Conservation (phyloP, 2,113 vertebrate genomes). For the Lagopus muta region DNA sequence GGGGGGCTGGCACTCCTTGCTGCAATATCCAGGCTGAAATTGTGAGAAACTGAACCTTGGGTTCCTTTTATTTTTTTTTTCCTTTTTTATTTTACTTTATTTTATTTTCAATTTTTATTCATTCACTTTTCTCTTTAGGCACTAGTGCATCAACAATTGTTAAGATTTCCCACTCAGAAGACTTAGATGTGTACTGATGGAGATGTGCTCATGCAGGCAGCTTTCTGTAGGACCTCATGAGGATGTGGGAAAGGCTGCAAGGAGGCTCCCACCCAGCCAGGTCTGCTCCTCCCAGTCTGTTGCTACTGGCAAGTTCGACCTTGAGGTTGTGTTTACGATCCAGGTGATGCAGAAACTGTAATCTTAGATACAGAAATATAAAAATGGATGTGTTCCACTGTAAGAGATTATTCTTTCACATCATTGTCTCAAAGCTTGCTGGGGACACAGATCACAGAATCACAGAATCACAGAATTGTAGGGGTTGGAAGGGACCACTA, state of each 20-base stretch:
- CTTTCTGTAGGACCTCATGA: neutral
- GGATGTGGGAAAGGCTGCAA: neutral
- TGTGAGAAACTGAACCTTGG: constrained; percentile 45
- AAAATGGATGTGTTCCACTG: neutral
- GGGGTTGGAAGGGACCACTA: no score
- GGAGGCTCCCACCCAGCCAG: neutral
- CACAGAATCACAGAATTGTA: no score
- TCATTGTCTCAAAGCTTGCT: no score
- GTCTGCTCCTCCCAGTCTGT: neutral
- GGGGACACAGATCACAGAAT: no score
- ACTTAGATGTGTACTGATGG: neutral
- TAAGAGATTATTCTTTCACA: no score
- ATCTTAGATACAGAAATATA: neutral
- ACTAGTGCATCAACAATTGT: neutral
- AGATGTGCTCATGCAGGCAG: neutral
- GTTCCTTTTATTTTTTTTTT: rapidly evolving
- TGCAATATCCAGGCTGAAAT: constrained; percentile 63
- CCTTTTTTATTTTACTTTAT: rapidly evolving
- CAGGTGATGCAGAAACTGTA: neutral
- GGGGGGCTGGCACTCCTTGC: constrained; percentile 44
- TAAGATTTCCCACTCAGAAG: neutral
- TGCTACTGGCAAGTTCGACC: neutral
- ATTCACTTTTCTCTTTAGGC: neutral
- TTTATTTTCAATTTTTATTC: neutral
- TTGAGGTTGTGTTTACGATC: neutral